A percentile compares a stretch with the other conserved stretches of the same genome.
Conservation (phyloP, 1,140 invertebrate genomes). For the Heliconius eleuchia region DNA sequence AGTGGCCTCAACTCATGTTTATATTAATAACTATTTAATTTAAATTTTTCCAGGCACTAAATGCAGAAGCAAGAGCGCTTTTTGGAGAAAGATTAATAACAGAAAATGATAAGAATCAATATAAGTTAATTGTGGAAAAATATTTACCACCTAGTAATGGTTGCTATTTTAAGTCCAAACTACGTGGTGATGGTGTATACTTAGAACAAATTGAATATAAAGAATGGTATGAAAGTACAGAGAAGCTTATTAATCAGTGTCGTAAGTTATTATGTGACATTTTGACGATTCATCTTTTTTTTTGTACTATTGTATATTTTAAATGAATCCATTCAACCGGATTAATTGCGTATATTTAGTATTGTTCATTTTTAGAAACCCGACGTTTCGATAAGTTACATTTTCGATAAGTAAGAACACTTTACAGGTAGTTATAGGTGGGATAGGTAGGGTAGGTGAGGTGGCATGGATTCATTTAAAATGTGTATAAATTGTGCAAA, state of each 20-base stretch:
- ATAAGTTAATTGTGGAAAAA: conserved; percentile 82
- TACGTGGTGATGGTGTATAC: conserved; percentile 61
- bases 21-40: conserved; percentile 44
- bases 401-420: too few relatives aligned
- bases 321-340: too few relatives aligned
- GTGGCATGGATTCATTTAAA: too few relatives aligned
- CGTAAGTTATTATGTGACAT: conserved; percentile 73
- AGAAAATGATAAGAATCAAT: conserved; percentile 85
- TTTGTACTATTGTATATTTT: too few relatives aligned
- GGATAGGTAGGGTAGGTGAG: too few relatives aligned
- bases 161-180: conserved; percentile 56
- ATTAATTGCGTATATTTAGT: too few relatives aligned
- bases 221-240: conserved; percentile 84
- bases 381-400: too few relatives aligned
- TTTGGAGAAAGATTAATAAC: conserved; percentile 90
- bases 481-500: too few relatives aligned
- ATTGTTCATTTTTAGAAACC: too few relatives aligned
- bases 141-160: conserved; percentile 51
- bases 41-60: conserved; percentile 82
- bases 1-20: background rate
- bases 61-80: conserved; percentile 88
- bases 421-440: too few relatives aligned
- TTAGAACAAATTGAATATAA: conserved; percentile 69
- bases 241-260: conserved; percentile 86
- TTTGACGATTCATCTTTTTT: background rate